phyloP scores from a whole-genome alignment of 2,888 invertebrate species.

The Embidobia sp. region DNA sequence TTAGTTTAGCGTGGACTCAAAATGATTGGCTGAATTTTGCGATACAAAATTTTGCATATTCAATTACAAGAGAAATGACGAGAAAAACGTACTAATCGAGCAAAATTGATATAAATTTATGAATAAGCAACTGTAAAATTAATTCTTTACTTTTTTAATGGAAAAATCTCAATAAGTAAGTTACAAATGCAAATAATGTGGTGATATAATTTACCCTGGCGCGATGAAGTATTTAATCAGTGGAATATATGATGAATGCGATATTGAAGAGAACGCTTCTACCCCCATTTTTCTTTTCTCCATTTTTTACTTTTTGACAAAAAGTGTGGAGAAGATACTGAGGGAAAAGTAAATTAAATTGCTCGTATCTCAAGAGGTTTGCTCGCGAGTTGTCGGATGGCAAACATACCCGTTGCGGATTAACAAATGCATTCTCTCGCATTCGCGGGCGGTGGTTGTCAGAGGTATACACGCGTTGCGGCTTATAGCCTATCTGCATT shows the following conservation, averaged over 20 bases:
- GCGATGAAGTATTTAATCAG: constrained; percentile 50
- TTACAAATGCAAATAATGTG: constrained; percentile 12
- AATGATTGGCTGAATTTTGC: no score
- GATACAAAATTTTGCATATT: no score
- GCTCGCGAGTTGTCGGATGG: constrained; percentile 39
- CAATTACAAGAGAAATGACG: no score
- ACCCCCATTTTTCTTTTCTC: constrained; percentile 2
- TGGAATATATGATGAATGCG: constrained; percentile 40
- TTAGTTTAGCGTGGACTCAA: no score
- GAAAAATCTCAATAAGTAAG: constrained; percentile 15
- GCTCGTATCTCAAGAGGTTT: constrained; percentile 60
- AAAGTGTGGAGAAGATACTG: constrained; percentile 43
- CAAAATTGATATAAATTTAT: no score
- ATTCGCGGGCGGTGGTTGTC: constrained; percentile 24
- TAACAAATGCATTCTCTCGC: constrained; percentile 53
- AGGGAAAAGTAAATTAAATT: constrained; percentile 60
- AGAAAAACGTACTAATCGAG: no score
- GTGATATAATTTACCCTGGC: constrained; percentile 33
- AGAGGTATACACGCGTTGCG: constrained; percentile 48
- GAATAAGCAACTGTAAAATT: no score
- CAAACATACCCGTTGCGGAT: constrained; percentile 55
- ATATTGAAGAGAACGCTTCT: constrained; percentile 24
- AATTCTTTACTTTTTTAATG: no score
- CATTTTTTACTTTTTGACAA: constrained; percentile 1
- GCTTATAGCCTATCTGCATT: constrained; percentile 72